Evolutionary conservation across 2,888 invertebrate species (phyloP).

Genomic region (Halictus quadricinctus): DNA sequence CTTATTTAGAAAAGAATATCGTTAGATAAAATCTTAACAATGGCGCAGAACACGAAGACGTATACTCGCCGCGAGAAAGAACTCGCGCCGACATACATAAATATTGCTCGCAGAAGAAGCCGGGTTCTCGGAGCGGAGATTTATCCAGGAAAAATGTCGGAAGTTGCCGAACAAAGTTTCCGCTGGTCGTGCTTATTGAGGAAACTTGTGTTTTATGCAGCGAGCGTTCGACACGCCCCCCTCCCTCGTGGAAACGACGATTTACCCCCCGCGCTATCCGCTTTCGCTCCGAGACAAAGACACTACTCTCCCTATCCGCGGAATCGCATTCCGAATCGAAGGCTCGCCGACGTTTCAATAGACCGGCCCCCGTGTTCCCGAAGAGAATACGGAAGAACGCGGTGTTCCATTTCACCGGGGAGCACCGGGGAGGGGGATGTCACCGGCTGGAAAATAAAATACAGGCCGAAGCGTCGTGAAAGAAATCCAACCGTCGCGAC

Average conservation of each 20-base stretch:
- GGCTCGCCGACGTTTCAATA: not conserved
- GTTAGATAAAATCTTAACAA: too few species aligned
- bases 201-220: constrained; percentile 21
- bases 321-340: not conserved
- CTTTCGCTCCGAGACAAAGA: not conserved
- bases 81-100: not conserved
- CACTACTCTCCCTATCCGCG: not conserved
- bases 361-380: not conserved
- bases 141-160: constrained; percentile 6
- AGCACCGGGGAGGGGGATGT: not conserved
- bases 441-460: constrained; percentile 15
- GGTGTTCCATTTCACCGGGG: constrained; percentile 1
- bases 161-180: constrained; percentile 14
- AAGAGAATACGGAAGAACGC: not conserved
- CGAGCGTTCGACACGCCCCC: not conserved
- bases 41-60: not conserved
- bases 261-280: not conserved
- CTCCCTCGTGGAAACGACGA: not conserved
- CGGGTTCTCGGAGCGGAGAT: not conserved
- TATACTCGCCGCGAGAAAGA: not conserved
- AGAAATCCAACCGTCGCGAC: constrained; percentile 14
- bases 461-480: not conserved
- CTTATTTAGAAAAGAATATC: not conserved
- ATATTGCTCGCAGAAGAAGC: not conserved
- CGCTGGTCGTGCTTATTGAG: constrained; percentile 9